These are phyloP conservation scores for Dendrocincla fuliginosa DNA, from an alignment of 2,797 vertebrate genomes.

Conservation along the genomic window DNA sequence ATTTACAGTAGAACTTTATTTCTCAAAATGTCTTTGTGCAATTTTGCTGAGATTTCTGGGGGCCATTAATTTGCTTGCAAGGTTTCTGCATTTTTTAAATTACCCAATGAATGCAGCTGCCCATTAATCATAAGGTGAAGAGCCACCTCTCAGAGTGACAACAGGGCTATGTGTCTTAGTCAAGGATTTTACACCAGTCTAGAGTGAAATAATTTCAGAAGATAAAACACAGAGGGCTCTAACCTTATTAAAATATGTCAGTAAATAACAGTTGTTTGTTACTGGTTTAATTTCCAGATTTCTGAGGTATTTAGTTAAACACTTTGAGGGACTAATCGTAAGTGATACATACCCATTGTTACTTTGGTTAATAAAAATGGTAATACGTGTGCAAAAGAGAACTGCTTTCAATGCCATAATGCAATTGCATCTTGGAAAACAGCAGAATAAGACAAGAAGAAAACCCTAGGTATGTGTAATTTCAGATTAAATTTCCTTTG, in stretches of 20 bases:
- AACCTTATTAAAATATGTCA: slow-evolving; percentile 43
- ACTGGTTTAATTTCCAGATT: slow-evolving; percentile 26
- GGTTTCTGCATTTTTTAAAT: slow-evolving; percentile 13
- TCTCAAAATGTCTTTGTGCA: background rate
- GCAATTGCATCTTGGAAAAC: background rate
- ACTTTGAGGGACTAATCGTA: background rate
- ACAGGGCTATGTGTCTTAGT: slow-evolving; percentile 29
- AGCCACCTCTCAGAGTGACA: background rate
- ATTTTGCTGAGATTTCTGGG: background rate
- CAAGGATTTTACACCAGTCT: background rate
- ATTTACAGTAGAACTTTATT: background rate
- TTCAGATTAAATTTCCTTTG: background rate
- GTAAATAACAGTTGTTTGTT: slow-evolving; percentile 48
- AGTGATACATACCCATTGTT: background rate
- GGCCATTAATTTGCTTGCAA: background rate
- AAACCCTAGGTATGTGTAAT: background rate
- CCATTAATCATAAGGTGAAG: slow-evolving; percentile 46
- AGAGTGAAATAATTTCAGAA: slow-evolving; percentile 15
- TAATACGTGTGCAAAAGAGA: slow-evolving; percentile 25
- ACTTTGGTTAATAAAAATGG: slow-evolving; percentile 47
- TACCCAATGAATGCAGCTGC: background rate
- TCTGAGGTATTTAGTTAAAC: slow-evolving; percentile 22
- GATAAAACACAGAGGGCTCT: slow-evolving; percentile 39
- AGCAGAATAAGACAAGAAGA: background rate
- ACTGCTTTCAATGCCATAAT: background rate